Conservation (phyloP, 2,113 vertebrate species). For the Salminus brasiliensis region DNA sequence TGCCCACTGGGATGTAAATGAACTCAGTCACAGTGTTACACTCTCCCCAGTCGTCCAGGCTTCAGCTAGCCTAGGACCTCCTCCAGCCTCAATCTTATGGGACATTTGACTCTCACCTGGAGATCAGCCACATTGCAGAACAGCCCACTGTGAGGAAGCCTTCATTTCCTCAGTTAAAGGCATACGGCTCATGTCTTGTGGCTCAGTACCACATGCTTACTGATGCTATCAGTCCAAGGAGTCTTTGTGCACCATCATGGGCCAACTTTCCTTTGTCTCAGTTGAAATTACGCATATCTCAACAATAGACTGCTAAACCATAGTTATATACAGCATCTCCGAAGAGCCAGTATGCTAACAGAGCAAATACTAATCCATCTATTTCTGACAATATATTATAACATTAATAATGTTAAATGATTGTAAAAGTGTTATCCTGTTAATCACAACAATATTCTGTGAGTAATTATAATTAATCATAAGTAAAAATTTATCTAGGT, state of each 20-base stretch:
- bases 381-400: no score
- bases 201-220: constrained; percentile 4
- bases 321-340: no score
- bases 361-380: no score
- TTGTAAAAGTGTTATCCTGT: no score
- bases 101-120: constrained; percentile 53
- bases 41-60: neutral
- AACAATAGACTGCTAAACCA: no score
- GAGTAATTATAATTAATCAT: no score
- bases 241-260: no score
- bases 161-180: neutral
- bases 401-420: no score
- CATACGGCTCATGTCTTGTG: neutral
- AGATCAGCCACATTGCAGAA: constrained; percentile 5
- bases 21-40: constrained; percentile 3
- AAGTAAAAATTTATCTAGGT: no score
- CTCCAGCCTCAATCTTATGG: constrained; percentile 28
- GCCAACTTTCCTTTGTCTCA: neutral
- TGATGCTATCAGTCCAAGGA: neutral
- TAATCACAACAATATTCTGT: no score
- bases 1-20: constrained; percentile 40
- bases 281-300: no score
- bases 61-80: neutral
- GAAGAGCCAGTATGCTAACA: no score
- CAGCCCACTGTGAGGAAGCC: neutral